These are phyloP conservation scores for Delichon dasypus DNA, from an alignment of 2,797 vertebrate genomes.

Conservation along the genomic window DNA sequence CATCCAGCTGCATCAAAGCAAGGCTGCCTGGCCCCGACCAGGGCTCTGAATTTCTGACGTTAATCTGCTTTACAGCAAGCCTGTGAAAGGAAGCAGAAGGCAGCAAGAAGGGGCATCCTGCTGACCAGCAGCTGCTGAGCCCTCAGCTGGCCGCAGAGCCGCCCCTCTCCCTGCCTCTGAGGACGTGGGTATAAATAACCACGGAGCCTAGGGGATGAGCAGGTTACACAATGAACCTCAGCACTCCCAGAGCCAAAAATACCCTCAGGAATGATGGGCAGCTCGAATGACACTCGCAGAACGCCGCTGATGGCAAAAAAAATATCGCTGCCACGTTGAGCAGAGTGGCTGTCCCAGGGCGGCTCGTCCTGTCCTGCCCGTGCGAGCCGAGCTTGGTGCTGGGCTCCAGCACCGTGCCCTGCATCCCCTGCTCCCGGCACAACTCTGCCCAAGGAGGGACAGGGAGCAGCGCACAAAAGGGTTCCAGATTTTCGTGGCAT, in stretches of 20 bases:
- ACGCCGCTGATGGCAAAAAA: slow-evolving; percentile 24
- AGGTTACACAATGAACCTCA: neutral
- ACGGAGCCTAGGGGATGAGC: neutral
- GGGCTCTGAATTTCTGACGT: neutral
- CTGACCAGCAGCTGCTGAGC: neutral
- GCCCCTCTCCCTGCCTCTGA: neutral
- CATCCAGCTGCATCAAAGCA: neutral
- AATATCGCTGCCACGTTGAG: neutral
- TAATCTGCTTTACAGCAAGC: neutral
- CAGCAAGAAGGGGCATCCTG: neutral
- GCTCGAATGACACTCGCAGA: neutral
- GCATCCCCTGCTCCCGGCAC: neutral
- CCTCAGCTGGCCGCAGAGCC: neutral
- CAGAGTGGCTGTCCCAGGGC: neutral
- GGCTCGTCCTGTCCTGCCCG: neutral
- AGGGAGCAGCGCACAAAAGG: neutral
- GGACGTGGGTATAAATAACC: neutral
- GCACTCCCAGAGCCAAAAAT: neutral
- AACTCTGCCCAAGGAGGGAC: rapidly evolving
- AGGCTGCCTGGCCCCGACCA: neutral
- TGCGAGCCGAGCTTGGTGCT: rapidly evolving
- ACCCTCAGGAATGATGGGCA: neutral
- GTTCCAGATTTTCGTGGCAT: neutral
- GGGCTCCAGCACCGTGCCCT: rapidly evolving
- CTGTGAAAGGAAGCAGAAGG: neutral